phyloP scores from a whole-genome alignment of 92 coral and sea anemone species.

The Bergia sp. region DNA sequence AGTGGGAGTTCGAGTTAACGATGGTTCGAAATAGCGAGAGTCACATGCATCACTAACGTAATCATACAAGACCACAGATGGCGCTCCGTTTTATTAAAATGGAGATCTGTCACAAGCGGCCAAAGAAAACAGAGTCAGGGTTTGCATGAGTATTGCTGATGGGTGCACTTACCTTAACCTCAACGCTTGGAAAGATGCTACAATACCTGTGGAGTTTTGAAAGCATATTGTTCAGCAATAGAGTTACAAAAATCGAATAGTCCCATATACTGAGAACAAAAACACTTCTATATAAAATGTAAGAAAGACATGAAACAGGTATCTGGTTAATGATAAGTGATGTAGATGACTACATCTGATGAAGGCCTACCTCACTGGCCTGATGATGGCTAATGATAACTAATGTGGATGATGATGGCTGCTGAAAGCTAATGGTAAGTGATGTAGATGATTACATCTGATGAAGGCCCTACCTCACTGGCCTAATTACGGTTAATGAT shows the following conservation, averaged over 20 bases:
- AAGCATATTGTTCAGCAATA: neutral
- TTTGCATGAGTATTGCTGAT: too few relatives aligned
- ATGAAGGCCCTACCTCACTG: neutral
- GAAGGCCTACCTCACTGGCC: too few relatives aligned
- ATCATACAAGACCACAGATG: neutral
- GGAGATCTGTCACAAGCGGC: neutral
- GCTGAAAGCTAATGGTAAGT: neutral
- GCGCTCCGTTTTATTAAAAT: too few relatives aligned
- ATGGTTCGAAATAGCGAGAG: neutral
- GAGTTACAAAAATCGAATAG: too few relatives aligned
- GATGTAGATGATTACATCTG: too few relatives aligned
- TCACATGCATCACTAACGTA: neutral
- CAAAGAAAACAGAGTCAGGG: neutral
- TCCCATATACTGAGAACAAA: neutral
- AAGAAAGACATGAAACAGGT: neutral
- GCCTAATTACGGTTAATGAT: conserved; percentile 14
- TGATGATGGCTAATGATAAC: neutral
- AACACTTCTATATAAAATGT: neutral
- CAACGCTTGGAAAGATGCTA: conserved; percentile 92
- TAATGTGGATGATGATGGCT: too few relatives aligned
- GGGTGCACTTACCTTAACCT: conserved; percentile 71
- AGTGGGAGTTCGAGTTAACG: too few relatives aligned
- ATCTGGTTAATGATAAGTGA: neutral
- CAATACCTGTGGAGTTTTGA: conserved; percentile 70
- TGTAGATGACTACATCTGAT: too few relatives aligned